Conservation (phyloP, 2,888 invertebrate genomes). For the Drosophila mettleri region DNA sequence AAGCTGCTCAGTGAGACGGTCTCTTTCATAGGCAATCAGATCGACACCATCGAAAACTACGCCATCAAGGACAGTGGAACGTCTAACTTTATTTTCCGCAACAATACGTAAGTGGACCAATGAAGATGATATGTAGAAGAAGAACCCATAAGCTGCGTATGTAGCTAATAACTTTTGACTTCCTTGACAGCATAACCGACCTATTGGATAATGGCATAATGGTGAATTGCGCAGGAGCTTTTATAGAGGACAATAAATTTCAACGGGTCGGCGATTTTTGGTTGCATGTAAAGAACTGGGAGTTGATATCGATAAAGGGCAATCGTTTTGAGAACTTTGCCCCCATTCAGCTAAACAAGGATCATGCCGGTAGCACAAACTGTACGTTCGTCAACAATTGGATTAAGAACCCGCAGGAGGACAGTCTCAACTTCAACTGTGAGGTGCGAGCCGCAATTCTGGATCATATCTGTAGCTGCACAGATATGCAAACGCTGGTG, state of each 20-base stretch:
- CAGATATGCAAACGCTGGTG: conserved; percentile 72
- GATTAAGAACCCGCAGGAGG: conserved; percentile 73
- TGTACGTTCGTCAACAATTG: conserved; percentile 83
- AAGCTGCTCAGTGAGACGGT: conserved; percentile 82
- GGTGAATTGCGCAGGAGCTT: conserved; percentile 71
- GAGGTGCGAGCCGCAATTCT: conserved; percentile 79
- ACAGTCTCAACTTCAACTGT: conserved; percentile 83
- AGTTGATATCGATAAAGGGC: conserved; percentile 75
- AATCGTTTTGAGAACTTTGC: conserved; percentile 82
- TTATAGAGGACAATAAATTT: conserved; percentile 80
- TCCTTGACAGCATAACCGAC: conserved; percentile 83
- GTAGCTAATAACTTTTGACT: too few relatives aligned
- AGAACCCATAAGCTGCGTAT: too few relatives aligned
- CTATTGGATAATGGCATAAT: conserved; percentile 82
- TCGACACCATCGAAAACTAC: conserved; percentile 82
- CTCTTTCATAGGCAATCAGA: conserved; percentile 81
- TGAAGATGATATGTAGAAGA: too few relatives aligned
- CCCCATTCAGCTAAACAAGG: conserved; percentile 74
- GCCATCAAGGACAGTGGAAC: conserved; percentile 84
- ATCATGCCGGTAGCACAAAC: conserved; percentile 59
- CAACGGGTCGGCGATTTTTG: conserved; percentile 77
- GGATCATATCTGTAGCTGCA: conserved; percentile 80
- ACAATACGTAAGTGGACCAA: conserved; percentile 82
- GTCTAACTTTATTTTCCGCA: conserved; percentile 74
- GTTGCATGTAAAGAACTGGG: conserved; percentile 80